Conservation (phyloP, 2,113 vertebrate genomes). For the Pseudopodoces humilis region DNA sequence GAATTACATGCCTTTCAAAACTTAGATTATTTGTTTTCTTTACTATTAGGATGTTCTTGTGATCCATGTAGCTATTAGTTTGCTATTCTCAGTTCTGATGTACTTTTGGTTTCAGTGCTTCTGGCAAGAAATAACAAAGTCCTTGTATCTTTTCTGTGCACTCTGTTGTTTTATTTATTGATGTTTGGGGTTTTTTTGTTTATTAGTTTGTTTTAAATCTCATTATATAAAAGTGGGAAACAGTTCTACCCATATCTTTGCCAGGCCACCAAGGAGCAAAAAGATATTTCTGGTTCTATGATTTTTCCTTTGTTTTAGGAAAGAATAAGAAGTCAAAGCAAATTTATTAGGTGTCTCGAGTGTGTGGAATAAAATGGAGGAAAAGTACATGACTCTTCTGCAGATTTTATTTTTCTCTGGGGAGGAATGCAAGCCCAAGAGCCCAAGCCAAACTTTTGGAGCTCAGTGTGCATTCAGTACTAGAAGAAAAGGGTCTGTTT, state of each 20-base stretch:
- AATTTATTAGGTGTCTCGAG: slow-evolving; percentile 26
- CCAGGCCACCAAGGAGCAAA: background rate
- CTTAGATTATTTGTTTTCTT: background rate
- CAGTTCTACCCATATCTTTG: background rate
- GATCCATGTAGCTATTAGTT: background rate
- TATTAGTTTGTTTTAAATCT: background rate
- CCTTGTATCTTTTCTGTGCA: background rate
- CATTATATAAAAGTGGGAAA: background rate
- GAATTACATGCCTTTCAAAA: background rate
- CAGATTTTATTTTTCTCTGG: slow-evolving; percentile 29
- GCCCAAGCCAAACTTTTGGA: slow-evolving; percentile 40
- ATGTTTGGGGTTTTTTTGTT: background rate
- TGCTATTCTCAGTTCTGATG: background rate
- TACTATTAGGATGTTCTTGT: background rate
- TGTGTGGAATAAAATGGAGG: slow-evolving; percentile 29
- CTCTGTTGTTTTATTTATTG: background rate
- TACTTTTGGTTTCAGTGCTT: background rate
- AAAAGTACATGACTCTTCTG: slow-evolving; percentile 7
- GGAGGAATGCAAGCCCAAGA: slow-evolving; percentile 37
- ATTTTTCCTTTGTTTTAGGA: slow-evolving; percentile 43
- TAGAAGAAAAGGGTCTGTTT: background rate
- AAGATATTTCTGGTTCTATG: background rate
- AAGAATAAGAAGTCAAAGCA: slow-evolving; percentile 23
- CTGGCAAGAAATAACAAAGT: background rate
- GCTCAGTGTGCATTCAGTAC: background rate